Evolutionary conservation across 2,113 vertebrate species (phyloP).

Genomic region (Symphodus melops): DNA sequence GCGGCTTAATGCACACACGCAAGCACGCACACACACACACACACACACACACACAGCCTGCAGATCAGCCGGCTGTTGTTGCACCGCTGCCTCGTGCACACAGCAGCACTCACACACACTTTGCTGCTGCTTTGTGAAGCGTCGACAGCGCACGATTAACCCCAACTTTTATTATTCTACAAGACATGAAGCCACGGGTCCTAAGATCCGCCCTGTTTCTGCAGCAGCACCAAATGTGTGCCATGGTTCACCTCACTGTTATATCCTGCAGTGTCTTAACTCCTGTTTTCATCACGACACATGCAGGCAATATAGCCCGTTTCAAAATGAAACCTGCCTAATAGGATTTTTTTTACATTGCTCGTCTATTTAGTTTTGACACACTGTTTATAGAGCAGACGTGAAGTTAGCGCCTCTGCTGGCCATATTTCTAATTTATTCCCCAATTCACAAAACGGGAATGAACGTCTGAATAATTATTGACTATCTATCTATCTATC

Average conservation of each 20-base stretch:
- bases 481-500: no score
- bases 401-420: slow-evolving; percentile 50
- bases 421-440: neutral
- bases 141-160: slow-evolving; percentile 36
- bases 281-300: rapidly evolving
- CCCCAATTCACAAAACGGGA: neutral
- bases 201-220: slow-evolving; percentile 68
- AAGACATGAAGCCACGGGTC: slow-evolving; percentile 59
- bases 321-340: neutral
- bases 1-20: no score
- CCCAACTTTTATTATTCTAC: slow-evolving; percentile 72
- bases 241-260: neutral
- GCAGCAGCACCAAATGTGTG: neutral
- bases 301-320: neutral
- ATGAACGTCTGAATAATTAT: slow-evolving; percentile 14
- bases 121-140: slow-evolving; percentile 20
- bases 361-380: neutral
- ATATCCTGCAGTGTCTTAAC: rapidly evolving
- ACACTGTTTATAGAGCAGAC: neutral
- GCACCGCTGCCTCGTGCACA: slow-evolving; percentile 21
- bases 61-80: slow-evolving; percentile 23
- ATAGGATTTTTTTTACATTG: no score
- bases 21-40: slow-evolving; percentile 35
- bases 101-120: slow-evolving; percentile 25
- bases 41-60: slow-evolving; percentile 12